Base-by-base conservation (phyloP, 2,888 invertebrate genomes). In the Euphydryas editha region DNA sequence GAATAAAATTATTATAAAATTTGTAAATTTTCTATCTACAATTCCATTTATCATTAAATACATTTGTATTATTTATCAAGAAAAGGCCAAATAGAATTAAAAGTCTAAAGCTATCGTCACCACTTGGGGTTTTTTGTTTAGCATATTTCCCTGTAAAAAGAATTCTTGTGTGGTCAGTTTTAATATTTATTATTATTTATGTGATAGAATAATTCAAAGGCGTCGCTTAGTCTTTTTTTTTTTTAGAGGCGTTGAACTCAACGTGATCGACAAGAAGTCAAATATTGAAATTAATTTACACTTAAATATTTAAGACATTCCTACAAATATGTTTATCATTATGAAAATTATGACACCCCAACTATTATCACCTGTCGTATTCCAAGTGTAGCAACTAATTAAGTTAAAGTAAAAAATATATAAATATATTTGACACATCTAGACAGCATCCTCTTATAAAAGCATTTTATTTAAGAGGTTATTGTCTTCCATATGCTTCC, bases 131-230 rank as follows among this genome's bases (percentile, higher is more conserved):
- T 64, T 36, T 70, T 61, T 46, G 39, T 55, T 55, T 55, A 60
- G 21, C 63, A 56, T 61, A 59, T 67, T 65, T 54, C 54, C 49
- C 47, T 49, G 59, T 70, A 68, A 62, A 47, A 65, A 62, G 68
- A 70, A 70, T 70, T 70, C 70, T 68, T 70, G 70, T 70, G 70
- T 70, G 70, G 70, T 70, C 70, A 62, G 57, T 66, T 49, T 66
- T 64, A 69, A 69, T 65, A 69, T 71, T 65, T 70, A 68, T 68
- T 67, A 70, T 72, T 72, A 70, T 72, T 68, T 72, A 70, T 72
- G 67, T 68, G 63, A 63, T 62, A 58, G 71, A 72, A 72, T 72
- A 70, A 72, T 72, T 72, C 71, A 72, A 67, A 63, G 65, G 62
- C 60, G 61, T 70, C 65, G 68, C 60, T 70, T 68, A 68, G 65